Percentiles rank a stretch among this genome's conserved stretches.
phyloP scores from a whole-genome alignment of 2,113 vertebrate species.

The Urocolius indicus region DNA sequence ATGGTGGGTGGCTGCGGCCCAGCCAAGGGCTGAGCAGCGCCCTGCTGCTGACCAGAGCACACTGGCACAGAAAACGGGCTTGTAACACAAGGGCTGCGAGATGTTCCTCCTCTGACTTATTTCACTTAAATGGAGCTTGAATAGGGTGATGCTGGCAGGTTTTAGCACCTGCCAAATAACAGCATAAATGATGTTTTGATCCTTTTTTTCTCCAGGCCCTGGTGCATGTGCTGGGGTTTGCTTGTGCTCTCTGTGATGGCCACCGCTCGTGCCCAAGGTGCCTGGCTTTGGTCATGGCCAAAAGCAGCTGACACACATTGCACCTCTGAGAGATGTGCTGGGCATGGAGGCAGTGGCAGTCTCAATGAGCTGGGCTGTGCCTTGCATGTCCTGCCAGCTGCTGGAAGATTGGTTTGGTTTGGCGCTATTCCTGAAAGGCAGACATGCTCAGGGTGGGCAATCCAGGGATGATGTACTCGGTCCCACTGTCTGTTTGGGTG shows the following conservation, averaged over 20 bases:
- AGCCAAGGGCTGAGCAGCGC: not conserved
- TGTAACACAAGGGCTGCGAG: fast-evolving
- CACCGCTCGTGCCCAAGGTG: not conserved
- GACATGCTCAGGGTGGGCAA: not conserved
- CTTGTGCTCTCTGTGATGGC: fast-evolving
- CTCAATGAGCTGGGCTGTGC: not conserved
- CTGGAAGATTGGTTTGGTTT: not conserved
- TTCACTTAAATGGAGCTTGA: not conserved
- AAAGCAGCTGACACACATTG: not conserved
- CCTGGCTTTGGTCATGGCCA: not conserved
- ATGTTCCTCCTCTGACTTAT: not conserved
- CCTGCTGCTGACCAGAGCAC: not conserved
- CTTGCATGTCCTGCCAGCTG: not conserved
- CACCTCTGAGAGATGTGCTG: not conserved
- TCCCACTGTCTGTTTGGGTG: fast-evolving
- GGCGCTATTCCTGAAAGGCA: not conserved
- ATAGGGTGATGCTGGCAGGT: fast-evolving
- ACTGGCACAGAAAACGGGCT: not conserved
- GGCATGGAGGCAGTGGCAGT: not conserved
- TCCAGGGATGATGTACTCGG: fast-evolving
- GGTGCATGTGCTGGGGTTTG: not conserved
- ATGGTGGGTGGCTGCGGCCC: not conserved
- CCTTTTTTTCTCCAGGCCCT: not conserved
- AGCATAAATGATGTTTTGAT: not conserved
- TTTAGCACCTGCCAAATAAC: not conserved